phyloP scores from a whole-genome alignment of 2,113 vertebrate species.

The Muscicapa adusta region DNA sequence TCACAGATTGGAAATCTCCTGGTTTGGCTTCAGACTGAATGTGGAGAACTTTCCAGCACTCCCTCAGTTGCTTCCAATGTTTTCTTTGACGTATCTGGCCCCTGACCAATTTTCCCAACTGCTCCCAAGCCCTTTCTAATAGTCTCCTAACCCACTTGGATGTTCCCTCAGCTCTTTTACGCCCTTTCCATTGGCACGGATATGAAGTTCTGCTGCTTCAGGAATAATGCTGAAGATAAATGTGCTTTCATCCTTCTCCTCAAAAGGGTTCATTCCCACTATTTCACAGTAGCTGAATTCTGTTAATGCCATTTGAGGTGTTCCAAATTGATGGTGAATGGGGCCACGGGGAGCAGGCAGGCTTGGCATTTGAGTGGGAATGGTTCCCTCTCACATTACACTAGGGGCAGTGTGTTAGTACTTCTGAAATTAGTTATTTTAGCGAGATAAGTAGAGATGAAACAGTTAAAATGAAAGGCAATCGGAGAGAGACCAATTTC shows the following conservation, averaged over 20 bases:
- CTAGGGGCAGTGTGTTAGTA: not conserved
- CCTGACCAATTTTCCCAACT: constrained; percentile 45
- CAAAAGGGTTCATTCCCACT: not conserved
- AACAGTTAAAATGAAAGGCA: not conserved
- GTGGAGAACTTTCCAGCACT: constrained; percentile 13
- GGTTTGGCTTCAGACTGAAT: constrained; percentile 35
- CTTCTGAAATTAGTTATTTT: not conserved
- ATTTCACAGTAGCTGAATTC: constrained; percentile 5
- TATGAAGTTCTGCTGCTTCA: constrained; percentile 19
- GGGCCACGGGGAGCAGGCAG: not conserved
- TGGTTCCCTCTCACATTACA: not conserved
- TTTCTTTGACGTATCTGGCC: constrained; percentile 50
- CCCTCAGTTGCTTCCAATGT: not conserved
- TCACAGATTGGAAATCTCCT: constrained; percentile 36
- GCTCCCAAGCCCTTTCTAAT: constrained; percentile 43
- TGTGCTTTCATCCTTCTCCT: constrained; percentile 20
- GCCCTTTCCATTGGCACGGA: not conserved
- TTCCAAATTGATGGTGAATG: not conserved
- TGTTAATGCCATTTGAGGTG: constrained; percentile 2
- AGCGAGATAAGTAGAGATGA: not conserved
- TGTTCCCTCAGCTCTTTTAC: not conserved
- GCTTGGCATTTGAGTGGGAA: not conserved
- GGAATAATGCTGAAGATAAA: constrained; percentile 31
- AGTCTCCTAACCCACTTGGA: constrained; percentile 35
- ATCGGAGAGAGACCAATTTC: not conserved